These are phyloP conservation scores for human DNA, from an alignment of 2,113 vertebrate genomes.

Conservation along the genomic window GRCh38 chr16:89858501-89859000, in stretches of 20 bases:
- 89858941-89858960: not conserved
- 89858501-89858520: constrained; percentile 87
- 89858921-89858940: not conserved
- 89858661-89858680: not conserved
- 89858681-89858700: not conserved
- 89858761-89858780: accelerated
- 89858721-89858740: not conserved
- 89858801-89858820: not conserved
- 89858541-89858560: too few relatives aligned
- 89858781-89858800: too few relatives aligned
- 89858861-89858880: not conserved
- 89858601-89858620: too few relatives aligned
- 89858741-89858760: not conserved
- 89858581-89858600: accelerated
- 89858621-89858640: not conserved
- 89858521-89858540: not conserved
- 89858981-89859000: not conserved
- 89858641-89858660: not conserved
- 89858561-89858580: accelerated
- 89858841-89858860: too few relatives aligned
- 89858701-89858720: not conserved
- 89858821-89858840: accelerated
- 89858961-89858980: not conserved
- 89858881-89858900: too few relatives aligned
- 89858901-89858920: not conserved